Percentiles rank a stretch among this genome's conserved stretches.
phyloP scores from a whole-genome alignment of 1,140 invertebrate species.

The Aphidius gifuensis region DNA sequence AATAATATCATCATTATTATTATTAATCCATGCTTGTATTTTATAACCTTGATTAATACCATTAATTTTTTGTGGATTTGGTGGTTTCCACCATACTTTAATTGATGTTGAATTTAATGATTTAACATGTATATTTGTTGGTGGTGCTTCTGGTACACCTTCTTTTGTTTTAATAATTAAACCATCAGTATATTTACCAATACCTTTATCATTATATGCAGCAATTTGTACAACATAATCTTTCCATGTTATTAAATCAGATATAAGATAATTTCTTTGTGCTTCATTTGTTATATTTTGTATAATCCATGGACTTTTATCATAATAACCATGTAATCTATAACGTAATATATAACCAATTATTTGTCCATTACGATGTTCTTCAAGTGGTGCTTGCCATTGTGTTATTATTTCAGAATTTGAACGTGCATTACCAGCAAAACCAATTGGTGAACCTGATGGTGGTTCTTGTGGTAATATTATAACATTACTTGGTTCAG shows the following conservation, averaged over 20 bases:
- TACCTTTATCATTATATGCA: constrained; percentile 95
- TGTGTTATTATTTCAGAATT: constrained; percentile 94
- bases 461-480: constrained; percentile 91
- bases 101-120: constrained; percentile 86
- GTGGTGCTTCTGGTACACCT: constrained; percentile 89
- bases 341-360: constrained; percentile 91
- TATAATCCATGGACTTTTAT: constrained; percentile 82
- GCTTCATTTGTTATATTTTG: constrained; percentile 91
- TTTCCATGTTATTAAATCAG: constrained; percentile 95
- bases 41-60: constrained; percentile 99
- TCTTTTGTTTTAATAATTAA: constrained; percentile 93
- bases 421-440: constrained; percentile 87
- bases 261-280: constrained; percentile 87
- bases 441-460: constrained; percentile 82
- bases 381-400: constrained; percentile 92
- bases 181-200: constrained; percentile 88
- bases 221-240: constrained; percentile 97
- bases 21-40: constrained; percentile 81
- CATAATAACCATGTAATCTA: constrained; percentile 80
- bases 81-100: constrained; percentile 82
- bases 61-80: constrained; percentile 96
- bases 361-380: constrained; percentile 92
- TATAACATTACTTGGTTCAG: constrained; percentile 81
- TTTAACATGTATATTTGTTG: constrained; percentile 74
- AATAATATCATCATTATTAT: constrained; percentile 56